These are phyloP conservation scores for Corvus cornix DNA, from an alignment of 2,113 vertebrate genomes.

Conservation along the genomic window DNA sequence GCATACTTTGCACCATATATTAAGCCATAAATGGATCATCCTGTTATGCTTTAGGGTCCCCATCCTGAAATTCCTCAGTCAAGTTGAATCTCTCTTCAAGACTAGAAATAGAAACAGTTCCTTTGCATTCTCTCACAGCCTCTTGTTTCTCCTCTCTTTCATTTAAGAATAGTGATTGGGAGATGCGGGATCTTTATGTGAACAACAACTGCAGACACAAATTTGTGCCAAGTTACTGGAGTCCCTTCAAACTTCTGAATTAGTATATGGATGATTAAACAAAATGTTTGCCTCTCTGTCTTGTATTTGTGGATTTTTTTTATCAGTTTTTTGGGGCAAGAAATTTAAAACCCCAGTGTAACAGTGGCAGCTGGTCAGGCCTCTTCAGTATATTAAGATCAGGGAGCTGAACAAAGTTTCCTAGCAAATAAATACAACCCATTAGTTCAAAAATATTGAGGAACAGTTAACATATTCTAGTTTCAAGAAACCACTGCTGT, in stretches of 20 bases:
- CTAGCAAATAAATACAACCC: constrained; percentile 36
- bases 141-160: neutral
- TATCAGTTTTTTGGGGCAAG: neutral
- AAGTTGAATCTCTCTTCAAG: neutral
- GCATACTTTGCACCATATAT: constrained; percentile 40
- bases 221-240: constrained; percentile 4
- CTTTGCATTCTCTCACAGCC: neutral
- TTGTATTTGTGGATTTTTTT: neutral
- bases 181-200: neutral
- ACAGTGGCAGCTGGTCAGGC: neutral
- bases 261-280: constrained; percentile 1
- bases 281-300: neutral
- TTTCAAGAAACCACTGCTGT: constrained; percentile 72
- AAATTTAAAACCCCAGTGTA: neutral
- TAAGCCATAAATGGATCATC: constrained; percentile 62
- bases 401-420: constrained; percentile 55
- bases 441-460: constrained; percentile 46
- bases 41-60: constrained; percentile 29
- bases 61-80: constrained; percentile 12
- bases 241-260: constrained; percentile 37
- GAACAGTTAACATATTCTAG: constrained; percentile 53
- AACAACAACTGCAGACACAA: neutral
- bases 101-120: neutral
- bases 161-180: neutral
- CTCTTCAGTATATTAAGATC: neutral